A percentile compares a stretch with the other conserved stretches of the same genome.
These are phyloP conservation scores for Penaeus indicus DNA, from an alignment of 1,140 invertebrate species.

Conservation along the genomic window DNA sequence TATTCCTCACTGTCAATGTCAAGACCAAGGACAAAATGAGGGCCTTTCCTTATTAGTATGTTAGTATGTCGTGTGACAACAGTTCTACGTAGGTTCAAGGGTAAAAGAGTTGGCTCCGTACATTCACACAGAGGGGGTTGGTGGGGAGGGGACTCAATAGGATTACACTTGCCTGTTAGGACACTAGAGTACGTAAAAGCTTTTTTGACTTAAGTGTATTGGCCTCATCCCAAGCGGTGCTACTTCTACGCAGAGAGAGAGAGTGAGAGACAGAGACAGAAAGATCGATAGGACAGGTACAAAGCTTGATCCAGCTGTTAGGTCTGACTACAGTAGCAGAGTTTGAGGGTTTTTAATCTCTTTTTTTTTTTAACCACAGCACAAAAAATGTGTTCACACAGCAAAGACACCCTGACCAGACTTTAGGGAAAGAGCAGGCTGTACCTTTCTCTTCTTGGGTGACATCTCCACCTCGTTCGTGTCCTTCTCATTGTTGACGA, in stretches of 20 bases:
- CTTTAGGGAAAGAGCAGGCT: conserved; percentile 54
- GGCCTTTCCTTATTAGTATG: too few species aligned
- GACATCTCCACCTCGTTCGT: conserved; percentile 69
- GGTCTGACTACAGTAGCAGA: conserved; percentile 54
- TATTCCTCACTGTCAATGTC: too few species aligned
- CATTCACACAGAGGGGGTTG: conserved; percentile 51
- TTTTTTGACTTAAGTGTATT: conserved; percentile 4
- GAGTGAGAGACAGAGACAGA: conserved; percentile 49
- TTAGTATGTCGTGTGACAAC: conserved; percentile 5
- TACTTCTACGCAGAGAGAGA: conserved; percentile 15
- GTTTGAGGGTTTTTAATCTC: conserved; percentile 1
- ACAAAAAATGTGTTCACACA: conserved; percentile 19
- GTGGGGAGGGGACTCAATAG: conserved; percentile 55
- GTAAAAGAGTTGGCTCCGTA: conserved; percentile 42
- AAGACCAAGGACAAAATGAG: too few species aligned
- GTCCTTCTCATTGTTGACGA: conserved; percentile 67
- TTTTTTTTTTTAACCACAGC: conserved; percentile 5
- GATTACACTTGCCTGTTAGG: background rate
- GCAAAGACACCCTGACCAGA: conserved; percentile 64
- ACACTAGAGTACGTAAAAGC: background rate
- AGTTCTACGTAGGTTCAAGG: conserved; percentile 20
- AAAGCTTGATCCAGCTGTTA: conserved; percentile 12
- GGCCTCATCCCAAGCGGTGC: conserved; percentile 7
- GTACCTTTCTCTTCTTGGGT: conserved; percentile 72
- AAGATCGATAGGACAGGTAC: conserved; percentile 36